These are phyloP conservation scores for Planiliza haematocheilus DNA, from an alignment of 2,113 vertebrate species.

Conservation along the genomic window DNA sequence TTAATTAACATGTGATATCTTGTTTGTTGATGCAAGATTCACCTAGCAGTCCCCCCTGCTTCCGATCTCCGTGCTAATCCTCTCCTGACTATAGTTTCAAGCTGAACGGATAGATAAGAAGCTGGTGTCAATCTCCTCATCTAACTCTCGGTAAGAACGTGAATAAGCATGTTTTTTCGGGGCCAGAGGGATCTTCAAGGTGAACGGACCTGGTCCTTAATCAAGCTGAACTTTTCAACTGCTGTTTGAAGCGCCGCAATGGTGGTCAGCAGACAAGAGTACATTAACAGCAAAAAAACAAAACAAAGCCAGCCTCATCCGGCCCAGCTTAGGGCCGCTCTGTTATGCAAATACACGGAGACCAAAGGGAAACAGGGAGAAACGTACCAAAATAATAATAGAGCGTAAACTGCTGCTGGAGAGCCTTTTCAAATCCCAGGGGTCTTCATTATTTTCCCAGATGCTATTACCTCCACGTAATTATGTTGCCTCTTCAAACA, in stretches of 20 bases:
- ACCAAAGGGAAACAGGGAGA: constrained; percentile 52
- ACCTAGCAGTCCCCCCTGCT: not conserved
- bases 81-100: constrained; percentile 4
- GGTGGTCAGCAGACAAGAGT: not conserved
- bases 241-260: constrained; percentile 4
- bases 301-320: constrained; percentile 27
- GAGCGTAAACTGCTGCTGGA: constrained; percentile 70
- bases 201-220: not conserved
- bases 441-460: constrained; percentile 80
- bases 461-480: constrained; percentile 78
- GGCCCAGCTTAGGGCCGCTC: constrained; percentile 43
- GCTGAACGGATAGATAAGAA: not conserved
- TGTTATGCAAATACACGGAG: constrained; percentile 60
- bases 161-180: not conserved
- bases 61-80: not conserved
- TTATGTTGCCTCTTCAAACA: constrained; percentile 80
- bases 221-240: constrained; percentile 22
- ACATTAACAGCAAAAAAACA: constrained; percentile 11
- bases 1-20: not conserved
- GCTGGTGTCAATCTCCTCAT: not conserved
- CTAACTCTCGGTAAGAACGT: not conserved
- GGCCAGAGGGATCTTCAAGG: no score
- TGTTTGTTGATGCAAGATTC: not conserved
- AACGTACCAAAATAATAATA: constrained; percentile 65
- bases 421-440: constrained; percentile 64